A percentile compares a stretch with the other conserved stretches of the same genome.
phyloP scores from a whole-genome alignment of 2,888 invertebrate species.

The Ommatoiulus sabulosus region DNA sequence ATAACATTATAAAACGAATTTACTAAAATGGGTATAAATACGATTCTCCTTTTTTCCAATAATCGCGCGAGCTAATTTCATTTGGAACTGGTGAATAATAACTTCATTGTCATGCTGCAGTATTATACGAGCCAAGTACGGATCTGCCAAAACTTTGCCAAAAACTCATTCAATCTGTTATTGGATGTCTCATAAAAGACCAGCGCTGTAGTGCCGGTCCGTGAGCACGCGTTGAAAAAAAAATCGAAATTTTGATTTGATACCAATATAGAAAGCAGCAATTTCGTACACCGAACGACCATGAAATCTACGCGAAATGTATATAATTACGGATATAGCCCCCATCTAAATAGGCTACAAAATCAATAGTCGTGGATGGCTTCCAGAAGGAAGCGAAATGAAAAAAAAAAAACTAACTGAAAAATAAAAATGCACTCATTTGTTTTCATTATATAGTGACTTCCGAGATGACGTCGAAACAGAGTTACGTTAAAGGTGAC shows the following conservation, averaged over 20 bases:
- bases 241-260: constrained; percentile 14
- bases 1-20: too few species aligned
- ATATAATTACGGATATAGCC: neutral
- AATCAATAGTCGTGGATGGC: neutral
- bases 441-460: neutral
- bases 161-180: neutral
- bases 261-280: neutral
- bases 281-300: neutral
- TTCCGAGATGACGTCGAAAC: too few species aligned
- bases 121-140: neutral
- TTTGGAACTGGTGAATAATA: neutral
- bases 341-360: neutral
- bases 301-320: neutral
- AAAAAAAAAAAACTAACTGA: neutral
- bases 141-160: constrained; percentile 11
- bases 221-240: neutral
- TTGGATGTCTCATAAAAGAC: neutral
- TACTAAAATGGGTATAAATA: too few species aligned
- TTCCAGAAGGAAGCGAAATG: neutral
- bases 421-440: neutral
- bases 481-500: too few species aligned
- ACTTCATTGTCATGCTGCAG: neutral
- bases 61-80: constrained; percentile 23
- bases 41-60: neutral
- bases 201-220: neutral